Evolutionary conservation across 2,797 vertebrate species (phyloP).

Genomic region (Hydrocynus forskahlii): DNA sequence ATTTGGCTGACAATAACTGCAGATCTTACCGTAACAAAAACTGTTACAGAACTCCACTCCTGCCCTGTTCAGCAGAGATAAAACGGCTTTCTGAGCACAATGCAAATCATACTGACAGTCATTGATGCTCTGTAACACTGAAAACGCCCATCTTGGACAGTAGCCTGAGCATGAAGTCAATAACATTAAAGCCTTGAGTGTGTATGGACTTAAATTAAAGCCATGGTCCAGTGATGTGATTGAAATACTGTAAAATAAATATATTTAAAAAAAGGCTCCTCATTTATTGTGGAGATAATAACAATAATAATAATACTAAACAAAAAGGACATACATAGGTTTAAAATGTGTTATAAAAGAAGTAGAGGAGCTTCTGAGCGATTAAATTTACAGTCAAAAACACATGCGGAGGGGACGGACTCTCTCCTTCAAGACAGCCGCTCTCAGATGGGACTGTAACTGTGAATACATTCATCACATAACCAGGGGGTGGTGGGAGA

Average conservation of each 20-base stretch:
- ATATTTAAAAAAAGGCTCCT: neutral
- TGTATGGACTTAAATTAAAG: slow-evolving; percentile 14
- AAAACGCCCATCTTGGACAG: slow-evolving; percentile 1
- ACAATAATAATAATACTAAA: neutral
- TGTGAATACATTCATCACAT: neutral
- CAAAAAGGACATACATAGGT: neutral
- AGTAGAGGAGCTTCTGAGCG: neutral
- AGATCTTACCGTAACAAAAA: neutral
- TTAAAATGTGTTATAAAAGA: neutral
- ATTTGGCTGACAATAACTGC: neutral
- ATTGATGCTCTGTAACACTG: slow-evolving; percentile 19
- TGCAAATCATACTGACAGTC: neutral
- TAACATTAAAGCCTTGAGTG: slow-evolving; percentile 21
- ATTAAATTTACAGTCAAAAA: neutral
- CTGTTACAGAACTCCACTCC: neutral
- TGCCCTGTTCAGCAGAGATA: neutral
- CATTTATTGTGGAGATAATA: neutral
- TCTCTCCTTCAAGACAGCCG: neutral
- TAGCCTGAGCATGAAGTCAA: slow-evolving; percentile 42
- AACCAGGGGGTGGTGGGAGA: too few species aligned
- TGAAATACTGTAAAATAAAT: slow-evolving; percentile 41
- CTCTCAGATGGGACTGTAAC: neutral
- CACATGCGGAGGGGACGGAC: neutral
- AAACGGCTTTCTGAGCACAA: neutral
- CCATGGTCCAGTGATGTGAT: slow-evolving; percentile 6